Percentiles rank a stretch among this genome's conserved stretches.
Evolutionary conservation across 2,113 vertebrate genomes (phyloP).

Genomic region (Oophaga pumilio): DNA sequence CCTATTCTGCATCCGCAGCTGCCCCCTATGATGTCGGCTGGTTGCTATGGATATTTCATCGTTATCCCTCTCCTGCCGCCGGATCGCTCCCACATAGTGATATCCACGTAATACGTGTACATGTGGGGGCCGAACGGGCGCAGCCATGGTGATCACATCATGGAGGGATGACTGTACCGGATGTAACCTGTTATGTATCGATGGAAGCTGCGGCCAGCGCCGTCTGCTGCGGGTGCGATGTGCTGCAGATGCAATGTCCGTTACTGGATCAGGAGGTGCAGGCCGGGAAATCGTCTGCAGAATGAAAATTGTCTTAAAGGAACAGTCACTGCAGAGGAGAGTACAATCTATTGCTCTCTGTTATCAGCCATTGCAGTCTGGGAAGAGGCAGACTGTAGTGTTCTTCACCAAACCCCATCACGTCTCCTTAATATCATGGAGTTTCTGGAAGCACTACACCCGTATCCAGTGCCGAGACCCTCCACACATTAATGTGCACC

Average conservation of each 20-base stretch:
- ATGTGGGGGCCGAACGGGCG: not conserved
- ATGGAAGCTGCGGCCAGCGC: not conserved
- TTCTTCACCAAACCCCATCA: not conserved
- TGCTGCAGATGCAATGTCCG: not conserved
- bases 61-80: not conserved
- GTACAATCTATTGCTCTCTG: no score
- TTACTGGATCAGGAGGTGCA: not conserved
- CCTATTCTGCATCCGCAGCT: not conserved
- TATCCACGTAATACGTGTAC: not conserved
- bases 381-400: not conserved
- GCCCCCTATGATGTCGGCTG: not conserved
- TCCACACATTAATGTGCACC: no score
- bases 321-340: not conserved
- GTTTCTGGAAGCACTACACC: no score
- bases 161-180: not conserved
- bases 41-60: conserved; percentile 46
- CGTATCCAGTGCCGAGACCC: no score
- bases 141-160: not conserved
- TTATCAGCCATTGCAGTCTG: no score
- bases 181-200: not conserved
- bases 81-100: not conserved
- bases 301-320: not conserved
- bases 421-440: not conserved
- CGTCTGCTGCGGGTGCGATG: not conserved
- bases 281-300: not conserved